Evolutionary conservation across 2,797 vertebrate species (phyloP).

Genomic region (Acrossocheilus fasciatus): DNA sequence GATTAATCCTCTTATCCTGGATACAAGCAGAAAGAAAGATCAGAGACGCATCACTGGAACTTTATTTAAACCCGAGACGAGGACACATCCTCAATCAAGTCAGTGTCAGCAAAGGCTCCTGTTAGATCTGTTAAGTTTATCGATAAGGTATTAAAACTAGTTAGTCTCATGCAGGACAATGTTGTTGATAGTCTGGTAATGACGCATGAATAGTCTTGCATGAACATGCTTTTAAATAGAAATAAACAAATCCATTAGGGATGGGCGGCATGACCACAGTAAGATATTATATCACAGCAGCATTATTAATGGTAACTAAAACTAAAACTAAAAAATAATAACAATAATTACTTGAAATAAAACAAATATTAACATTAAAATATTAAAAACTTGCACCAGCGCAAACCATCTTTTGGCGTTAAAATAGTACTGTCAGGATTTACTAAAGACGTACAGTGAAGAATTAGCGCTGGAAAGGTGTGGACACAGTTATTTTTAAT

Average conservation of each 20-base stretch:
- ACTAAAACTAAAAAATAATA: not conserved
- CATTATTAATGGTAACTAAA: not conserved
- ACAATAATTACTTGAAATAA: not conserved
- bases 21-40: conserved; percentile 43
- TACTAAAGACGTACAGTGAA: no score
- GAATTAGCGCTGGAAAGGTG: no score
- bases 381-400: not conserved
- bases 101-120: not conserved
- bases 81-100: not conserved
- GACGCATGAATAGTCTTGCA: conserved; percentile 17
- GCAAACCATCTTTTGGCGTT: no score
- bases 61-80: not conserved
- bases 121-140: not conserved
- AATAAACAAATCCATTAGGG: not conserved
- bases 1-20: conserved; percentile 95
- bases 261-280: not conserved
- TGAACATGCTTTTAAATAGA: conserved; percentile 10
- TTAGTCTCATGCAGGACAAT: conserved; percentile 47
- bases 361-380: not conserved
- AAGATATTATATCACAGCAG: not conserved
- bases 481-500: no score
- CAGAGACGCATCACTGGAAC: conserved; percentile 3
- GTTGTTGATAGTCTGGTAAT: conserved; percentile 13
- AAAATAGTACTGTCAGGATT: no score
- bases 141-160: conserved; percentile 32